phyloP scores from a whole-genome alignment of 2,113 vertebrate genomes.

The Gadus macrocephalus region DNA sequence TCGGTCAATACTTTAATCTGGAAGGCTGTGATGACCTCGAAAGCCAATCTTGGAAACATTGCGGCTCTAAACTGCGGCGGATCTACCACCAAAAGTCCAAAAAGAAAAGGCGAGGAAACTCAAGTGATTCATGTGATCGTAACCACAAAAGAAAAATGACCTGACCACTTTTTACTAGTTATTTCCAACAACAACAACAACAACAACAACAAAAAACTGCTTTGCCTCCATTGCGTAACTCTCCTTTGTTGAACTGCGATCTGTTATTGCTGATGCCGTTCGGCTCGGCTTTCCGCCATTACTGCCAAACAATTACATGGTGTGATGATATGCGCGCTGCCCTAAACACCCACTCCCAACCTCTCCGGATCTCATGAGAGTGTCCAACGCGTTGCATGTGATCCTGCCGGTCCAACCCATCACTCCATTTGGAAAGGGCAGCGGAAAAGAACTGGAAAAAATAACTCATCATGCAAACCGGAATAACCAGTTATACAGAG shows the following conservation, averaged over 20 bases:
- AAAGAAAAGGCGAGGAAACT: too few relatives aligned
- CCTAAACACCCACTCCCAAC: slow-evolving; percentile 27
- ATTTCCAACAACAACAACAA: too few relatives aligned
- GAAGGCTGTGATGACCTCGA: slow-evolving; percentile 28
- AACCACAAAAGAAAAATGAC: too few relatives aligned
- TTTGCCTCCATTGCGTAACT: slow-evolving; percentile 32
- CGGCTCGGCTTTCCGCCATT: slow-evolving; percentile 31
- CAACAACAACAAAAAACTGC: not conserved
- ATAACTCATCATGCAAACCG: too few relatives aligned
- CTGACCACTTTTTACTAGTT: too few relatives aligned
- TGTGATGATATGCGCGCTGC: slow-evolving; percentile 42
- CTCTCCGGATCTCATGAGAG: slow-evolving; percentile 13
- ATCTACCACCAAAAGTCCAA: slow-evolving; percentile 9
- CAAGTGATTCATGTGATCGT: too few relatives aligned
- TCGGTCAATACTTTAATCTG: slow-evolving; percentile 22
- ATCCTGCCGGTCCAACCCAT: slow-evolving; percentile 3
- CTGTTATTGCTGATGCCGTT: slow-evolving; percentile 29
- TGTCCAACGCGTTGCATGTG: slow-evolving; percentile 20
- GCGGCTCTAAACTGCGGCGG: not conserved
- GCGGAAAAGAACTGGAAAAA: too few relatives aligned
- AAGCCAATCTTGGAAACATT: not conserved
- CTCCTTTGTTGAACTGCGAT: slow-evolving; percentile 21
- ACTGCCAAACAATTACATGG: slow-evolving; percentile 36
- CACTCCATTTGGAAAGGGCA: too few relatives aligned
- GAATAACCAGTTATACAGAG: too few relatives aligned